These are phyloP conservation scores for Cephus cinctus DNA, from an alignment of 1,140 invertebrate species.

Conservation along the genomic window DNA sequence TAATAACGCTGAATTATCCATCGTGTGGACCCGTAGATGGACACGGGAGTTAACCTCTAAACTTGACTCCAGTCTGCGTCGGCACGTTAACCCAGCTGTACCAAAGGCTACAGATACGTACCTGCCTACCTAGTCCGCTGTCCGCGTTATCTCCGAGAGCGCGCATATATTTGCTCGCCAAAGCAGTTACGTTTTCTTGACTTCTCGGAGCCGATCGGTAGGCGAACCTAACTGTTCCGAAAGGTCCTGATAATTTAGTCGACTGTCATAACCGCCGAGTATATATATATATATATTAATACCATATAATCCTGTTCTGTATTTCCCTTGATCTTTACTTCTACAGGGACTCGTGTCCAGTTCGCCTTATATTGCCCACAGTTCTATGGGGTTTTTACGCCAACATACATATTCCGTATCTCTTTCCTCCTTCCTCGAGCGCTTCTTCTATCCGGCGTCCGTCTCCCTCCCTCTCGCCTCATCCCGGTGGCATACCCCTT, in stretches of 20 bases:
- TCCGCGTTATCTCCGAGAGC: conserved; percentile 35
- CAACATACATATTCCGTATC: too few species aligned
- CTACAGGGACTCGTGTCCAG: too few species aligned
- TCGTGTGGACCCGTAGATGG: conserved; percentile 33
- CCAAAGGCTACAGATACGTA: too few species aligned
- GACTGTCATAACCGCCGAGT: too few species aligned
- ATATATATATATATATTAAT: too few species aligned
- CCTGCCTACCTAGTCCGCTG: too few species aligned
- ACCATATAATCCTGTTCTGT: too few species aligned
- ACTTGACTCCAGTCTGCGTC: conserved; percentile 16
- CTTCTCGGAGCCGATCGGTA: conserved; percentile 31
- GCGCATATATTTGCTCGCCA: conserved; percentile 38
- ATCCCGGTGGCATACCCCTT: conserved; percentile 10
- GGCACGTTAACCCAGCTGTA: conserved; percentile 34
- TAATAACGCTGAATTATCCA: conserved; percentile 40
- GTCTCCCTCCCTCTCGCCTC: conserved; percentile 19
- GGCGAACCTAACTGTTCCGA: conserved; percentile 41
- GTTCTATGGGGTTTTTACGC: too few species aligned
- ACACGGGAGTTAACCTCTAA: conserved; percentile 36
- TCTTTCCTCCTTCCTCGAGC: conserved; percentile 15
- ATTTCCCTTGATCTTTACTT: too few species aligned
- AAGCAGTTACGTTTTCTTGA: conserved; percentile 38
- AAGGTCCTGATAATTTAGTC: too few species aligned
- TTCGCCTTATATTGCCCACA: too few species aligned
- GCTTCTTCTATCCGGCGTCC: conserved; percentile 16